Conservation (phyloP, 2,113 vertebrate species). For the Larimichthys polyactis region DNA sequence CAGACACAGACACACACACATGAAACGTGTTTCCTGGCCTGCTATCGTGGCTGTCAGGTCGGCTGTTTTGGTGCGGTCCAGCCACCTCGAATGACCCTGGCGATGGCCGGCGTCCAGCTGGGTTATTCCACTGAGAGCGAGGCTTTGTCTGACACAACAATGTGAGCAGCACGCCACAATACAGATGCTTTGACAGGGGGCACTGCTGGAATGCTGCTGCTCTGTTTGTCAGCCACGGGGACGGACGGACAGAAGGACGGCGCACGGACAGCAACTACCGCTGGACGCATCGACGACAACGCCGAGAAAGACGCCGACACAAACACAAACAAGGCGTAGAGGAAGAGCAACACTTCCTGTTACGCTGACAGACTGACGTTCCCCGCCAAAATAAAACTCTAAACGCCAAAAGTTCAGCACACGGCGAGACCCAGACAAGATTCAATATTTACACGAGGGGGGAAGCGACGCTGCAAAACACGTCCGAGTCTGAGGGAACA, state of each 20-base stretch:
- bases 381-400: background rate
- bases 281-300: background rate
- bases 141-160: constrained; percentile 74
- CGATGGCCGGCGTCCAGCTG: constrained; percentile 67
- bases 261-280: background rate
- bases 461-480: background rate
- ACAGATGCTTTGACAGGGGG: constrained; percentile 67
- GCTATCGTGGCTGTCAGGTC: constrained; percentile 54
- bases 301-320: background rate
- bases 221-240: constrained; percentile 49
- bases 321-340: background rate
- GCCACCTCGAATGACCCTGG: constrained; percentile 57
- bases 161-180: constrained; percentile 67
- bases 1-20: constrained; percentile 22
- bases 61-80: constrained; percentile 48
- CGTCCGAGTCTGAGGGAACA: background rate
- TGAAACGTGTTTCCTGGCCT: constrained; percentile 51
- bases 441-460: background rate
- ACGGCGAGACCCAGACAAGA: background rate
- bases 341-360: background rate
- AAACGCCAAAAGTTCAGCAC: background rate
- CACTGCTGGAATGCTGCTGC: constrained; percentile 71
- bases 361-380: too few relatives aligned
- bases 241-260: constrained; percentile 24
- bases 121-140: constrained; percentile 67